Evolutionary conservation across 2,797 vertebrate genomes (phyloP).

Genomic region (Trematomus bernacchii): DNA sequence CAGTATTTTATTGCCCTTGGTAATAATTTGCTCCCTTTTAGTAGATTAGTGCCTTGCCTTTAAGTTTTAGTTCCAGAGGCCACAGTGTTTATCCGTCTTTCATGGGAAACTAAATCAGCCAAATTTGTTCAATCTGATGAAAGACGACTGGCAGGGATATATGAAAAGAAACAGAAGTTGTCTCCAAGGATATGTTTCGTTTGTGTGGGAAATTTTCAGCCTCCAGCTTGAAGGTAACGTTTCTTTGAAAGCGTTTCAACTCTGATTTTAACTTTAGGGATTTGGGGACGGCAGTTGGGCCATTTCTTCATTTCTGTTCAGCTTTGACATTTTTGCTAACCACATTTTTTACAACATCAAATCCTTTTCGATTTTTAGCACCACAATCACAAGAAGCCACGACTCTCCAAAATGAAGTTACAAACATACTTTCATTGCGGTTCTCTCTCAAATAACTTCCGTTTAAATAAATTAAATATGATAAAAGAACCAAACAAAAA

Average conservation of each 20-base stretch:
- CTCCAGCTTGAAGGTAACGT: conserved; percentile 7
- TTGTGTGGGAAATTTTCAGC: conserved; percentile 17
- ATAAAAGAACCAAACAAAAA: conserved; percentile 73
- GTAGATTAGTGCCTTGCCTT: conserved; percentile 64
- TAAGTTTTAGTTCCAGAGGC: conserved; percentile 58
- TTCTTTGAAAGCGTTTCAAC: conserved; percentile 21
- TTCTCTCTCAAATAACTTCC: conserved; percentile 62
- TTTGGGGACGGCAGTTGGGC: conserved; percentile 22
- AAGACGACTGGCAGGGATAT: conserved; percentile 12
- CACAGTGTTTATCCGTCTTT: conserved; percentile 54
- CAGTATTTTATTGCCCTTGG: conserved; percentile 75
- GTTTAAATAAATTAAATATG: conserved; percentile 74
- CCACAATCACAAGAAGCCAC: conserved; percentile 50
- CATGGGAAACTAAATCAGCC: conserved; percentile 39
- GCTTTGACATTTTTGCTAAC: neutral
- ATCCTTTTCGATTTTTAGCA: conserved; percentile 51
- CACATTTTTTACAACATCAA: conserved; percentile 31
- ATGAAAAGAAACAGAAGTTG: conserved; percentile 33
- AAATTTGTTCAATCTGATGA: conserved; percentile 45
- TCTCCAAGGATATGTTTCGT: conserved; percentile 9
- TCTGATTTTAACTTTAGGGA: conserved; percentile 28
- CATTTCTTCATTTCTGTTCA: conserved; percentile 10
- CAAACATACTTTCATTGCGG: conserved; percentile 48
- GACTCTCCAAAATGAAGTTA: conserved; percentile 43
- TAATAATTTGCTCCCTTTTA: conserved; percentile 70